Conservation (phyloP, 2,113 vertebrate species). For the Istiophorus platypterus region DNA sequence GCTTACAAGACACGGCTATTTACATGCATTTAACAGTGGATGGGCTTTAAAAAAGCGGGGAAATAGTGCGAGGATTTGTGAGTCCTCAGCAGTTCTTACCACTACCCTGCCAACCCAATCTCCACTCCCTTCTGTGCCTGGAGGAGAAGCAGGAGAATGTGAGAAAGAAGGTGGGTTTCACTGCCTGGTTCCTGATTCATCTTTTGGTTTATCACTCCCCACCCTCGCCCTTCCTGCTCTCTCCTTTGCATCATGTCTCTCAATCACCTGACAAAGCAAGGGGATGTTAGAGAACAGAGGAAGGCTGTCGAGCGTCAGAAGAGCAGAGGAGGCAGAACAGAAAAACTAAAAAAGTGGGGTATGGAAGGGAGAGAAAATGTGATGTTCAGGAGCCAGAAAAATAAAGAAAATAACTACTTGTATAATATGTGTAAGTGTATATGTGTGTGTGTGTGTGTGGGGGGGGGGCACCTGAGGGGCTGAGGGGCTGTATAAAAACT, state of each 20-base stretch:
- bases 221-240: neutral
- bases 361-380: neutral
- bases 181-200: slow-evolving; percentile 35
- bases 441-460: too few species aligned
- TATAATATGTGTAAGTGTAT: neutral
- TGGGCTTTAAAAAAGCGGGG: slow-evolving; percentile 22
- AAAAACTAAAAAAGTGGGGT: neutral
- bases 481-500: neutral
- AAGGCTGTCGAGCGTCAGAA: slow-evolving; percentile 13
- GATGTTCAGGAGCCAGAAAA: neutral
- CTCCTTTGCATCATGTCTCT: slow-evolving; percentile 44
- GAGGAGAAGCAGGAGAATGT: slow-evolving; percentile 4
- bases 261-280: slow-evolving; percentile 53
- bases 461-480: fast-evolving
- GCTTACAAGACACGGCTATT: slow-evolving; percentile 62
- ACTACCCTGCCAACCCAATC: slow-evolving; percentile 29
- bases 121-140: slow-evolving; percentile 47
- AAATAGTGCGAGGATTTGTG: slow-evolving; percentile 37
- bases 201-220: slow-evolving; percentile 49
- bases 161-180: slow-evolving; percentile 1
- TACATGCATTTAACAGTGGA: slow-evolving; percentile 61
- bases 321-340: neutral
- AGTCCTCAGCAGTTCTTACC: slow-evolving; percentile 64
- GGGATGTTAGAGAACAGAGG: slow-evolving; percentile 4
- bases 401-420: neutral